Evolutionary conservation across 2,888 invertebrate genomes (phyloP), one percentile per base, ranked within the genome.

Genomic region (Dusona sp.): DNA sequence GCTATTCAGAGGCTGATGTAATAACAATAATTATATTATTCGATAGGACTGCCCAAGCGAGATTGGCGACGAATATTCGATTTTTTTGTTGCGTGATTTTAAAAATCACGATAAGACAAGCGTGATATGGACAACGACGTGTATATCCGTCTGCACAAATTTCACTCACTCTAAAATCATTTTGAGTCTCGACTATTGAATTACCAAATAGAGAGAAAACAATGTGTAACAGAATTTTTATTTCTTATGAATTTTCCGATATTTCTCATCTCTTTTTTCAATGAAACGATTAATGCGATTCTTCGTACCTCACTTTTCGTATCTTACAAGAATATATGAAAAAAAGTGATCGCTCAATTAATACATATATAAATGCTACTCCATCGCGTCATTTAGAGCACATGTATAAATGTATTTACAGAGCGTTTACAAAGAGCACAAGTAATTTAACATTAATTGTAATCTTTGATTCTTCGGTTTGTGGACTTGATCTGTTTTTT

Each of bases 1-100:
- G 64, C 86, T 86, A 86, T 42, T 61, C 57, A 72, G 72, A 77
- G 79, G 80, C 80, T 80, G 57, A 65, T 67, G 64, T 45, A 75
- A 85, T 54, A 48, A 65, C 68, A n/a, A 42, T 79, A 51, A 70
- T 45, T 54, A 65, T 84, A 64, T 70, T 72, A 79, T 54, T 48
- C 8, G 22, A 38, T 79, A 75, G 73, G 77, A 80, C 83, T 80
- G 78, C 79, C 65, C 73, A 86, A 86, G 77, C 86, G 68, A 80
- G 36, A 80, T 83, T 83, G 67, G 77, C 29, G 72, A 61, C 54
- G 61, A 61, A 72, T 48, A 81, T 64, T 84, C 25, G 8, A 79
- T 83, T 72, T 73, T 73, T 72, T 67, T 48, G 3, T 83, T 64
- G 11, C 57, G 75, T 42, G 67, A 73, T 78, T 73, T 80, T 54